Evolutionary conservation across 2,113 vertebrate genomes (phyloP), one percentile per base, ranked within the genome.

Genomic region (Morone chrysops): DNA sequence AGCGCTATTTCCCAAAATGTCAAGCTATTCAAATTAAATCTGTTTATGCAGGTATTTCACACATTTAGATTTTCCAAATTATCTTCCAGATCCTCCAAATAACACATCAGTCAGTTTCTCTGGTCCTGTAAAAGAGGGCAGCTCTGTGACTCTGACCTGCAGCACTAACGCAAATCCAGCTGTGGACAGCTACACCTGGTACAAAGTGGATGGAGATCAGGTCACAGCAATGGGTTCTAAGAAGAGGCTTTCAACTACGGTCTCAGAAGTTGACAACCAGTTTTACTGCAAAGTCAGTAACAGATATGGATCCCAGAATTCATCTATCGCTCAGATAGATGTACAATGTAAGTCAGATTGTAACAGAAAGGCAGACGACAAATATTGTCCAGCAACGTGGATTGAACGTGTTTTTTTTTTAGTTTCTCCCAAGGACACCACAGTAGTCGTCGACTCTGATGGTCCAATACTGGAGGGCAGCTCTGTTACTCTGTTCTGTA

Each of bases 341-440:
- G 85, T 92, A 1, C 85, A 80, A 1, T 93, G 93, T 94, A 67
- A 90, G 93, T 92, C 3, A 10, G 18, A 31, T 5, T 69, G 6
- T 45, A 71, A 12, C 31, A 50, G 40, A 53, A 17, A 43, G 3
- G 20, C 17, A 25, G 5, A 57, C 18, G 53, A 40, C 17, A 41
- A 20, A 59, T 63, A 25, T 0, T 8, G 38, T 1, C 13, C 6
- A 12, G 16, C 5, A 22, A 66, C 62, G 50, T 36, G 4, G 0
- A 63, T 43, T 77, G 4, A 61, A 1, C 6, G 2, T 60, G 5
- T 60, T 76, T 84, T 47, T 31, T 48, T 65, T 47, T 17, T 60
- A 95, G 94, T 94, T 84, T 47, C 90, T 48, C 94, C 95, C 0
- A 94, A 93, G 74, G 89, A 91, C 51, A 93, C 89, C 0, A 13